phyloP scores from a whole-genome alignment of 2,113 vertebrate genomes.

The Mugil cephalus region DNA sequence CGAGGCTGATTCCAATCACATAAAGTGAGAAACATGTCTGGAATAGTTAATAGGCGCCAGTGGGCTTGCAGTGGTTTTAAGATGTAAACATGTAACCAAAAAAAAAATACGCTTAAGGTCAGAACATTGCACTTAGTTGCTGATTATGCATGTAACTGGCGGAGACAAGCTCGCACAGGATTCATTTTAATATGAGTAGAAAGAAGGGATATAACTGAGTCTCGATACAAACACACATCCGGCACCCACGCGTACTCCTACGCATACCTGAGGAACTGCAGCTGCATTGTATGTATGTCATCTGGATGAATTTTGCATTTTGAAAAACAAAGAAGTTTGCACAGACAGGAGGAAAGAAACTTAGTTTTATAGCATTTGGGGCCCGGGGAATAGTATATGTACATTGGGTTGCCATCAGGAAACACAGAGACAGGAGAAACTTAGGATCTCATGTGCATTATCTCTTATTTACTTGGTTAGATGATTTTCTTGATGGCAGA shows the following conservation, averaged over 20 bases:
- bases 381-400: constrained; percentile 38
- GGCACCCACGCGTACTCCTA: constrained; percentile 15
- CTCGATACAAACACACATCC: neutral
- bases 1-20: neutral
- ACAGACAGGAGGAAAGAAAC: constrained; percentile 36
- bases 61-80: constrained; percentile 2
- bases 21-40: neutral
- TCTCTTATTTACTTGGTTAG: constrained; percentile 66
- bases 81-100: constrained; percentile 8
- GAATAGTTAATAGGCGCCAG: neutral
- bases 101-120: neutral
- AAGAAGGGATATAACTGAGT: neutral
- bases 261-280: constrained; percentile 19
- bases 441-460: constrained; percentile 62
- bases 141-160: constrained; percentile 9
- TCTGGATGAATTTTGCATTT: constrained; percentile 31
- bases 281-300: constrained; percentile 23
- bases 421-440: constrained; percentile 32
- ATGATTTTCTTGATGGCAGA: constrained; percentile 69
- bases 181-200: neutral
- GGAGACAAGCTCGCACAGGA: neutral
- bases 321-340: constrained; percentile 42
- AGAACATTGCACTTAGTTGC: neutral
- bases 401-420: constrained; percentile 24
- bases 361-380: constrained; percentile 20